Base-by-base conservation (phyloP, 2,888 invertebrate species). In the Nasonia oneida region DNA sequence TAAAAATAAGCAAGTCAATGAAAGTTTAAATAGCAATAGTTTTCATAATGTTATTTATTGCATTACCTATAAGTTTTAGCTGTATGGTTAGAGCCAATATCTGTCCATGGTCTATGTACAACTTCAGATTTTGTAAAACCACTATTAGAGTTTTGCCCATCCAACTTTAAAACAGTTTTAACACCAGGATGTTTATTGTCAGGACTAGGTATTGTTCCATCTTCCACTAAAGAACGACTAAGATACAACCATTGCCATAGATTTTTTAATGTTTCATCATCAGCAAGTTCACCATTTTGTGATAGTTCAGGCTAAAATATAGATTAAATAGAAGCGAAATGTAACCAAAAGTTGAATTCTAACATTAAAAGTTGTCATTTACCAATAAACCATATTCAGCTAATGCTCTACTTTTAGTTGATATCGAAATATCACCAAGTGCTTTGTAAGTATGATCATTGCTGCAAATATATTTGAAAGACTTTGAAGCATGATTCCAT, bases 221-320 rank as follows among this genome's bases (percentile, higher is more conserved):
- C 96, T 91, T 96, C 96, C 57, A 96, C 95, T 87, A 96, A 93
- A 87, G 95, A 95, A 89, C 95, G 95, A 94, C 97, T 96, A 86
- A 96, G 94, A 87, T 96, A 95, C 85, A 98, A 93, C 96, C 97
- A 98, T 87, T 96, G 95, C 98, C 98, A 99, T 23, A 98, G 94
- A 86, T 96, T 96, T 89, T 96, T 95, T 61, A 98, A 93, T 42
- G 96, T 95, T 61, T 96, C 95, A 90, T 97, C 97, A 75, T 97
- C 96, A 0, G 97, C 96, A 83, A 97, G 92, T 89, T 97, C 96
- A 0, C 97, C 97, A 93, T 98, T 98, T 91, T 96, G 96, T 93
- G 96, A 96, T 88, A 97, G 94, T 87, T 97, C 97, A 77, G 95
- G 94, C 96, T 97, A 90, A 18, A 76, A 53, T 61, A 42, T n/a